A percentile compares a stretch with the other conserved stretches of the same genome.
These are phyloP conservation scores for Sinosuthora webbiana DNA, from an alignment of 2,113 vertebrate genomes.

Conservation along the genomic window DNA sequence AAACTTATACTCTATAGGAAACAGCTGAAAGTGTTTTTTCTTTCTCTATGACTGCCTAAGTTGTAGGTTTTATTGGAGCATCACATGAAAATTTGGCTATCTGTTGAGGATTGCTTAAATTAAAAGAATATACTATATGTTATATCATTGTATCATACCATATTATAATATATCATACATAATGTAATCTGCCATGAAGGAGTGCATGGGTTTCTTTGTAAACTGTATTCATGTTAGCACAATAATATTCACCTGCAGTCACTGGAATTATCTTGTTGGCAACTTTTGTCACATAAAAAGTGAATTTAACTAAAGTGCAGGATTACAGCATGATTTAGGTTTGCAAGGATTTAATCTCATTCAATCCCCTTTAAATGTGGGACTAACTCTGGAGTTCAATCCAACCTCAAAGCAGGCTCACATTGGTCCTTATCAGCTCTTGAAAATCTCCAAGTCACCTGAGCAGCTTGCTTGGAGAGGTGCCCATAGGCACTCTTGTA, in stretches of 20 bases:
- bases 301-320: neutral
- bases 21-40: neutral
- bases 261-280: neutral
- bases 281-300: neutral
- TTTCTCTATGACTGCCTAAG: neutral
- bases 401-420: neutral
- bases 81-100: neutral
- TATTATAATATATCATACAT: neutral
- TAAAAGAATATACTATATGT: conserved; percentile 24
- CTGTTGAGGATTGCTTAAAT: neutral
- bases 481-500: neutral
- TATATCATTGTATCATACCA: neutral
- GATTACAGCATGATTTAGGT: neutral
- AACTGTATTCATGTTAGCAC: neutral
- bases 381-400: neutral
- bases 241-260: neutral
- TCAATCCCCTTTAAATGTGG: neutral
- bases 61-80: neutral
- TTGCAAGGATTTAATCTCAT: neutral
- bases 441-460: neutral
- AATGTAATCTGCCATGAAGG: neutral
- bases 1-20: neutral
- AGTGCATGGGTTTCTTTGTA: neutral
- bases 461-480: neutral
- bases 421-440: neutral